Evolutionary conservation across 2,113 vertebrate genomes (phyloP).

Genomic region (Gasterosteus nipponicus): DNA sequence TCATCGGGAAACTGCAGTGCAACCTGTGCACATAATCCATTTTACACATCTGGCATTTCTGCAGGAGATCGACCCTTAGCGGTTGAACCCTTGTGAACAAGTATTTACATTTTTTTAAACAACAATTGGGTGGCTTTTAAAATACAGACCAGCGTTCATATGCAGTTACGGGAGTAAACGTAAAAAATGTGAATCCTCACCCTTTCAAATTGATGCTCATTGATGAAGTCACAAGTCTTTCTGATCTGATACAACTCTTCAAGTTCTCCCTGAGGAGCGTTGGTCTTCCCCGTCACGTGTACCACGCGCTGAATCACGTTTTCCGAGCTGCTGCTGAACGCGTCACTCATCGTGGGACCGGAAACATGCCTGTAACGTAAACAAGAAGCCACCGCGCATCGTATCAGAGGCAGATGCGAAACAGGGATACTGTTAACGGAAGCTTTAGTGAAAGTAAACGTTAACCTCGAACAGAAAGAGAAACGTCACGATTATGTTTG

Average conservation of each 20-base stretch:
- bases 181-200: slow-evolving; percentile 31
- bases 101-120: too few species aligned
- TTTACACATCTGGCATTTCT: neutral
- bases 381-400: neutral
- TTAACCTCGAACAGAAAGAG: neutral
- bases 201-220: slow-evolving; percentile 65
- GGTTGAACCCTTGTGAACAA: neutral
- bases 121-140: neutral
- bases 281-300: slow-evolving; percentile 30
- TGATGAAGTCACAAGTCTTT: slow-evolving; percentile 78
- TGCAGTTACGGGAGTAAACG: neutral
- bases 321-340: slow-evolving; percentile 80
- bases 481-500: neutral
- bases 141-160: neutral
- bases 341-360: slow-evolving; percentile 66
- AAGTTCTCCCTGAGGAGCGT: slow-evolving; percentile 49
- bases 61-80: neutral
- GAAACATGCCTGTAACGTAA: slow-evolving; percentile 5
- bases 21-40: slow-evolving; percentile 79
- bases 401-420: neutral
- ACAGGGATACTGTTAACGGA: neutral
- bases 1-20: slow-evolving; percentile 96
- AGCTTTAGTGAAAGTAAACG: neutral
- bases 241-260: slow-evolving; percentile 72
- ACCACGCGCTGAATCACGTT: slow-evolving; percentile 69